Conservation (phyloP, 2,113 vertebrate species). For the Paraplagusia blochii region DNA sequence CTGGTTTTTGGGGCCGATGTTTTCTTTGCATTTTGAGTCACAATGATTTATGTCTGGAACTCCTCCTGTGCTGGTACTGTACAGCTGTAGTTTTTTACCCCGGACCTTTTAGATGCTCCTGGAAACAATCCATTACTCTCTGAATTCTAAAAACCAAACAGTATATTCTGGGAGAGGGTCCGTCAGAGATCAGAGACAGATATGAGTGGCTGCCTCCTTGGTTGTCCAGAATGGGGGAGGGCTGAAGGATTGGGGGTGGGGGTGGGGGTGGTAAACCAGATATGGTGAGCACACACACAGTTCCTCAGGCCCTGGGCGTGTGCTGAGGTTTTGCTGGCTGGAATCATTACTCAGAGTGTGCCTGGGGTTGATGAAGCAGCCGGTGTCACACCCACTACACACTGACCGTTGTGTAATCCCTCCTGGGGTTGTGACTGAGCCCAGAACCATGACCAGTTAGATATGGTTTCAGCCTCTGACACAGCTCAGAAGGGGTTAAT, state of each 20-base stretch:
- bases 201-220: constrained; percentile 67
- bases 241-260: neutral
- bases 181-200: constrained; percentile 60
- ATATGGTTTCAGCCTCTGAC: constrained; percentile 59
- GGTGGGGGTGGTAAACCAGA: constrained; percentile 67
- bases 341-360: constrained; percentile 67
- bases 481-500: constrained; percentile 43
- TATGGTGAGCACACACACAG: constrained; percentile 68
- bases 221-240: too few relatives aligned
- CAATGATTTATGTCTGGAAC: constrained; percentile 57
- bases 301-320: constrained; percentile 62
- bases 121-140: constrained; percentile 48
- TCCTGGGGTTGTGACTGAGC: constrained; percentile 65
- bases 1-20: constrained; percentile 57
- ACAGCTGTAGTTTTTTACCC: constrained; percentile 25
- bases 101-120: constrained; percentile 42
- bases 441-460: constrained; percentile 67
- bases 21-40: constrained; percentile 60
- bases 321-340: constrained; percentile 61
- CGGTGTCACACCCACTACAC: constrained; percentile 59
- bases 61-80: constrained; percentile 11
- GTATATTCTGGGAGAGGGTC: constrained; percentile 59
- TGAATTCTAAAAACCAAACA: constrained; percentile 52
- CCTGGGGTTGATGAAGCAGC: constrained; percentile 49
- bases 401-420: constrained; percentile 66